A percentile compares a stretch with the other conserved stretches of the same genome.
Conservation (phyloP, 1,140 invertebrate species). For the Cotesia chilonis region DNA sequence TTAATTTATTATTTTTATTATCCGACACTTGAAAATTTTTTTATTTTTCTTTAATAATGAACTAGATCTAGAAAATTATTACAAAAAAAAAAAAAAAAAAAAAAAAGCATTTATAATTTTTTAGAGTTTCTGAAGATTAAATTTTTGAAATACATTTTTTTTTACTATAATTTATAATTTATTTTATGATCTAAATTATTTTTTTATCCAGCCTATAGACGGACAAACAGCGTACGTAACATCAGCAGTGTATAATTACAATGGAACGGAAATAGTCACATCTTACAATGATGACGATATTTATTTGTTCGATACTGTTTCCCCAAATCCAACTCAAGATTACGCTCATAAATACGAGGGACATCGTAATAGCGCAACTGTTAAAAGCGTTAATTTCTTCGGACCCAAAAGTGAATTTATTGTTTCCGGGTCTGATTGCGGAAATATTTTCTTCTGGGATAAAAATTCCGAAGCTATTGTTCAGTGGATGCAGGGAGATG, state of each 20-base stretch:
- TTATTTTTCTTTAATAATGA: too few species aligned
- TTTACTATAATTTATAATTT: not conserved
- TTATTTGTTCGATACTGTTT: conserved; percentile 84
- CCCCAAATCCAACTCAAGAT: conserved; percentile 66
- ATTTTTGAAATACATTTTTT: too few species aligned
- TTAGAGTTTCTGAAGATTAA: too few species aligned
- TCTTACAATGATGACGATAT: conserved; percentile 95
- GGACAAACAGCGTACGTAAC: conserved; percentile 73
- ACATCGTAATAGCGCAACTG: conserved; percentile 78
- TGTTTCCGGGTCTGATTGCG: conserved; percentile 93
- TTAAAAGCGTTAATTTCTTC: conserved; percentile 95
- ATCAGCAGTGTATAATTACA: conserved; percentile 89
- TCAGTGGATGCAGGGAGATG: conserved; percentile 86
- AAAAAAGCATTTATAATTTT: too few species aligned
- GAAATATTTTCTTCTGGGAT: conserved; percentile 95
- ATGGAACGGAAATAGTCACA: conserved; percentile 88
- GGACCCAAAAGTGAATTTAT: conserved; percentile 90
- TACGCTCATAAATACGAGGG: conserved; percentile 81
- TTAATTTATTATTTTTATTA: conserved; percentile 15
- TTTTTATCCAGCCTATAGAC: conserved; percentile 40
- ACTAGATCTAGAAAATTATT: too few species aligned
- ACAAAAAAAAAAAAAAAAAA: too few species aligned
- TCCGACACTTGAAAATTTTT: too few species aligned
- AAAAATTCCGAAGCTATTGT: conserved; percentile 88
- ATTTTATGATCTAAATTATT: conserved; percentile 20